phyloP scores from a whole-genome alignment of 2,113 vertebrate genomes.

The Hemibagrus wyckioides region DNA sequence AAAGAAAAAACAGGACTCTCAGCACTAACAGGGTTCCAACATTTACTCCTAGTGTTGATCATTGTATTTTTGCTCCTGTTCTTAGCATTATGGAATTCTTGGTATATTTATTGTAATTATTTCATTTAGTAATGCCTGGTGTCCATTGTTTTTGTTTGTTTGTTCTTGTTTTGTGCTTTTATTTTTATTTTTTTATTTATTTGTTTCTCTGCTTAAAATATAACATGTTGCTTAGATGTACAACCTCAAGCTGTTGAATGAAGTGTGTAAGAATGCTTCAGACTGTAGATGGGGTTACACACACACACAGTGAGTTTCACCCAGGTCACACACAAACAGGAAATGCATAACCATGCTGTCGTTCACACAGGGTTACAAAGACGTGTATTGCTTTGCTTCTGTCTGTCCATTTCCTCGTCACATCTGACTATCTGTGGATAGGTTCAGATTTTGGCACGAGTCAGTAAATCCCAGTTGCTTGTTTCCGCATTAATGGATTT shows the following conservation, averaged over 20 bases:
- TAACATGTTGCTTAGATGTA: not conserved
- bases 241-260: not conserved
- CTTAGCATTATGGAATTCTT: not conserved
- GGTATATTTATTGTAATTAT: not conserved
- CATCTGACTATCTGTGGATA: not conserved
- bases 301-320: not conserved
- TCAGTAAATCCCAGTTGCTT: not conserved
- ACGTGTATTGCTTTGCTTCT: no score
- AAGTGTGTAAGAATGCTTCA: not conserved
- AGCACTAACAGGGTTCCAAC: not conserved
- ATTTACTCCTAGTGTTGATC: not conserved
- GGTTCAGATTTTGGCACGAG: not conserved
- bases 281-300: not conserved
- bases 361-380: conserved; percentile 20
- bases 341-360: conserved; percentile 10
- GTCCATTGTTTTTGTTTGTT: not conserved
- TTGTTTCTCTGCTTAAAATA: not conserved
- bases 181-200: not conserved
- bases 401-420: not conserved
- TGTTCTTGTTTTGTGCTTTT: not conserved
- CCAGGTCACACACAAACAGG: not conserved
- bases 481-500: not conserved
- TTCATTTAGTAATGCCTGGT: not conserved
- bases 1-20: not conserved
- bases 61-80: not conserved